Base-by-base conservation (phyloP, 1,140 invertebrate species). In the Cotesia glomerata region DNA sequence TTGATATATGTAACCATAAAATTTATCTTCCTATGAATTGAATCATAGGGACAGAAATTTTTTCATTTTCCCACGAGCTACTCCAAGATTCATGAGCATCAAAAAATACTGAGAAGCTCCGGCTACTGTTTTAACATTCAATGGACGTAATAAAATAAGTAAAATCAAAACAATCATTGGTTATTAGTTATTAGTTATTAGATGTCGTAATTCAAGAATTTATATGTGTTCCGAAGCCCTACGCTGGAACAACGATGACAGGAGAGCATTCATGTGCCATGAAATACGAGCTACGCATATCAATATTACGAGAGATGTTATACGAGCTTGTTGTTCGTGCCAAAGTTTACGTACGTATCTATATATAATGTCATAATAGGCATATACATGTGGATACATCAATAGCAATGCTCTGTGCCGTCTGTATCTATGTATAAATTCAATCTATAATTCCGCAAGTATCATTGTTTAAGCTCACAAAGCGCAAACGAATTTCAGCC, bases 261-360 rank as follows among this genome's bases (percentile, higher is more conserved):
- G 61, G 36, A 36, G 61, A 11, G 61, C 61, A 63, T 63, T 35
- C 61, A 35, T 5, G 61, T 34, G 61, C 36, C 61, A 63, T 63
- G 61, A 63, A 63, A 63, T 63, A 63, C 61, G 61, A 63, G 34
- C 35, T 35, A 45, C 61, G 61, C 61, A 63, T 63, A 63, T 63
- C 61, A 63, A 63, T 63, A 63, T 63, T 63, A 63, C 61, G 2
- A 54, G 36, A 45, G 61, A 36, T 5, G 61, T 63, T 36, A 63
- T 63, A 63, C 34, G 61, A 63, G 61, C 32, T 16, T 63, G 61
- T 63, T 35, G 61, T 63, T 63, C 34, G 61, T 45, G 26, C 59
- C 18, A 61, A 59, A 59, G 58, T 59, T 32, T 59, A 59, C 26
- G 58, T 59, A 26, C 9, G 18, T 34, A 34, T 34, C n/a, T 59